Percentiles rank a stretch among this genome's conserved stretches.
These are phyloP conservation scores for Myzus persicae DNA, from an alignment of 1,140 invertebrate species.

Conservation along the genomic window DNA sequence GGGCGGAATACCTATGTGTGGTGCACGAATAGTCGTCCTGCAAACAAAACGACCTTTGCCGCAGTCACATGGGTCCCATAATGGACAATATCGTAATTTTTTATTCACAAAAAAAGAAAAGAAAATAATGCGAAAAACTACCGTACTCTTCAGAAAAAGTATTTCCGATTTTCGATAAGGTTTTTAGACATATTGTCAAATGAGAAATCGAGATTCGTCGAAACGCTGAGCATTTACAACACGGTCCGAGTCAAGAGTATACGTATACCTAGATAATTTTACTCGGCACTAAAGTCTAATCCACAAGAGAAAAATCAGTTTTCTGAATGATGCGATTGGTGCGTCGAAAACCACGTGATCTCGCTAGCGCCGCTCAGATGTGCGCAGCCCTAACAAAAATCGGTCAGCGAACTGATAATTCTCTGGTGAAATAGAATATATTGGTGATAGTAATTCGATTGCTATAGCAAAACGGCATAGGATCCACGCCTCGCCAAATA, in stretches of 20 bases:
- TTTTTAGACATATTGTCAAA: neutral
- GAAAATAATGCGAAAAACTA: neutral
- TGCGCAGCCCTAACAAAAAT: no score
- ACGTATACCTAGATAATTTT: no score
- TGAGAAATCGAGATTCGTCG: neutral
- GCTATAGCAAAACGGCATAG: neutral
- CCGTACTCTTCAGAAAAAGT: neutral
- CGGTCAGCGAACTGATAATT: no score
- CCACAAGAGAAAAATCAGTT: no score
- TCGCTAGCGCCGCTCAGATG: no score
- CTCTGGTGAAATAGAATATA: no score
- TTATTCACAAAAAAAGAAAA: neutral
- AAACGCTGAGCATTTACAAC: neutral
- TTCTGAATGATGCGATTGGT: no score
- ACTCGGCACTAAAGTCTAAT: no score
- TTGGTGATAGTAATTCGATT: neutral
- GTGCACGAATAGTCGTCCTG: neutral
- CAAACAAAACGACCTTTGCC: neutral
- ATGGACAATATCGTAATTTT: neutral
- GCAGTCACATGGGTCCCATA: neutral
- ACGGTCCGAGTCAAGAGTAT: neutral
- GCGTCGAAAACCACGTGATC: no score
- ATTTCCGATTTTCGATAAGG: neutral
- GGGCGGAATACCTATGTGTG: neutral
- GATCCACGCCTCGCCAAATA: neutral